These are phyloP conservation scores for Archocentrus centrarchus DNA, from an alignment of 2,113 vertebrate genomes.

Conservation along the genomic window DNA sequence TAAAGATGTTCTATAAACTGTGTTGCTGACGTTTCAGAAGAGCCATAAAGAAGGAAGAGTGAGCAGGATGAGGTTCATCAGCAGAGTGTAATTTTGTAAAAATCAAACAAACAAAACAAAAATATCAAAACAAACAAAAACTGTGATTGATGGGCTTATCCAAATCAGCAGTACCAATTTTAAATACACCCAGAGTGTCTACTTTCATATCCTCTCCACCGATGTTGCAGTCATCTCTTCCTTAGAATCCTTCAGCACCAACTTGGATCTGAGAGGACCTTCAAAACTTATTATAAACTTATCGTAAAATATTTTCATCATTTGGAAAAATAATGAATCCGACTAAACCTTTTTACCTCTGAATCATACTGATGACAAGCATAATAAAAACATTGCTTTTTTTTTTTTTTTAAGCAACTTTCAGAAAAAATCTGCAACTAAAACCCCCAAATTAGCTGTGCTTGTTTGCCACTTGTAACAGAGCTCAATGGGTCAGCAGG, in stretches of 20 bases:
- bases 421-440: no score
- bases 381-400: neutral
- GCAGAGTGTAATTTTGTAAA: neutral
- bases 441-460: no score
- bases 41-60: no score
- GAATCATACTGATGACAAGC: neutral
- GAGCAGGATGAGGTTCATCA: neutral
- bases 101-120: no score
- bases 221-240: fast-evolving
- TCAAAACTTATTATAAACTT: neutral
- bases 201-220: neutral
- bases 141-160: neutral
- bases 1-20: neutral
- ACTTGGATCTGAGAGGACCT: neutral
- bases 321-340: neutral
- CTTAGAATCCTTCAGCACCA: neutral
- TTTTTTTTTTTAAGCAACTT: no score
- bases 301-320: neutral
- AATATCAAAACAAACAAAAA: neutral
- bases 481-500: neutral
- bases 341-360: neutral
- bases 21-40: neutral
- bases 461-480: no score
- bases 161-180: neutral
- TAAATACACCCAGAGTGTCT: neutral